These are phyloP conservation scores for Gyps fulvus DNA, from an alignment of 2,113 vertebrate genomes.

Conservation along the genomic window DNA sequence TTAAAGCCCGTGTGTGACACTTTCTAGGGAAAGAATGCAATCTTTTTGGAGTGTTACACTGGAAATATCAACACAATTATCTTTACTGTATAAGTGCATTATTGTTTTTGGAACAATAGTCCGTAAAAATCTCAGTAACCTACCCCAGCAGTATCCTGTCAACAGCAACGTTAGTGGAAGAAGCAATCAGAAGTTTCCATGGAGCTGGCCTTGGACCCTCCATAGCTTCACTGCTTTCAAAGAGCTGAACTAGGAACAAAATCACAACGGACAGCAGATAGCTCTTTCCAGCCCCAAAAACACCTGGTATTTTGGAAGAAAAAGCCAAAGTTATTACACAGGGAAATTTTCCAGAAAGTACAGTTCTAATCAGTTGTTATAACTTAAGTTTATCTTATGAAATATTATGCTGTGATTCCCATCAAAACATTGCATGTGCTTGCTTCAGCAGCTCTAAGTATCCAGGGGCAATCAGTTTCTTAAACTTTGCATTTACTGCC, in stretches of 20 bases:
- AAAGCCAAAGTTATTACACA: neutral
- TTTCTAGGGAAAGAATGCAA: neutral
- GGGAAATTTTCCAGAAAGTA: neutral
- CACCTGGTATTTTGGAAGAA: constrained; percentile 66
- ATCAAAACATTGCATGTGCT: neutral
- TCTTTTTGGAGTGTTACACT: neutral
- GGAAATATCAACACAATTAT: neutral
- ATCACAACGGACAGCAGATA: constrained; percentile 78
- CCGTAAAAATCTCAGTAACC: neutral
- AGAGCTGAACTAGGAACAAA: constrained; percentile 77
- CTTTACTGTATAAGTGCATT: fast-evolving
- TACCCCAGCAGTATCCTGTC: constrained; percentile 80
- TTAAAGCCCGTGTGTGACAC: neutral
- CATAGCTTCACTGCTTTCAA: constrained; percentile 62
- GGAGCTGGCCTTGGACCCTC: constrained; percentile 26
- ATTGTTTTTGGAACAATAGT: neutral
- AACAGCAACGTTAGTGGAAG: constrained; percentile 80
- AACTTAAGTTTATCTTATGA: neutral
- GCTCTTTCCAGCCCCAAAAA: constrained; percentile 84
- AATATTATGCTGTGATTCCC: neutral
- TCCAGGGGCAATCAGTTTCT: neutral
- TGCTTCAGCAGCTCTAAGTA: neutral
- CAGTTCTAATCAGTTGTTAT: neutral
- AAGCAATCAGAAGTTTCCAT: constrained; percentile 80
- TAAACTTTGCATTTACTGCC: neutral